These are phyloP conservation scores for Globodera rostochiensis DNA, from an alignment of 1,140 invertebrate species.

Conservation along the genomic window DNA sequence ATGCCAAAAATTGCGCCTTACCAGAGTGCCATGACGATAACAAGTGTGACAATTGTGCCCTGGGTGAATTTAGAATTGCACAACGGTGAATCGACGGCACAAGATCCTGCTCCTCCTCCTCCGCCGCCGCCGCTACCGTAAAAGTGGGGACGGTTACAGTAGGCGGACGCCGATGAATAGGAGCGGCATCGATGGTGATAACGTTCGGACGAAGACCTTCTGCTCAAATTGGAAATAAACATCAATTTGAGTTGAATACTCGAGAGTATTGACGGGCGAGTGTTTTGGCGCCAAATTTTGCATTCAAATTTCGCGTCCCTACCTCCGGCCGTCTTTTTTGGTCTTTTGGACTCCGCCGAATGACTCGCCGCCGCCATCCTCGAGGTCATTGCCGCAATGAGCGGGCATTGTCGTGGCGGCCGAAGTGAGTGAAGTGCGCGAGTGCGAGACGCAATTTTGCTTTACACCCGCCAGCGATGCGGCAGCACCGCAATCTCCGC, in stretches of 20 bases:
- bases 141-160: constrained; percentile 25
- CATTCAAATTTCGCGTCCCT: neutral
- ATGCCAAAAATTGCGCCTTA: constrained; percentile 20
- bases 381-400: constrained; percentile 4
- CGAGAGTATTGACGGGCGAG: no score
- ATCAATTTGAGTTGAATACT: no score
- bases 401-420: constrained; percentile 17
- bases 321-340: neutral
- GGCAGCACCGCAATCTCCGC: neutral
- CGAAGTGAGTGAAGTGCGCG: constrained; percentile 40
- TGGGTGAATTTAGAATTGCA: constrained; percentile 51
- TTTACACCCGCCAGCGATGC: neutral
- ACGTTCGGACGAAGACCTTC: neutral
- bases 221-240: neutral
- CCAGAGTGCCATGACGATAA: constrained; percentile 53
- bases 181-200: constrained; percentile 38
- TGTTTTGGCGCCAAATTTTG: neutral
- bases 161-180: constrained; percentile 31
- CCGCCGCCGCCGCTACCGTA: constrained; percentile 16
- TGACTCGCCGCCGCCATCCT: neutral
- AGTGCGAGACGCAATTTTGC: constrained; percentile 34
- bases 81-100: constrained; percentile 32
- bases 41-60: constrained; percentile 49
- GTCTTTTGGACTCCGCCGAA: neutral
- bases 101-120: neutral